A percentile compares a stretch with the other conserved stretches of the same genome.
Conservation (phyloP, 2,113 vertebrate species). For the Alosa alosa region DNA sequence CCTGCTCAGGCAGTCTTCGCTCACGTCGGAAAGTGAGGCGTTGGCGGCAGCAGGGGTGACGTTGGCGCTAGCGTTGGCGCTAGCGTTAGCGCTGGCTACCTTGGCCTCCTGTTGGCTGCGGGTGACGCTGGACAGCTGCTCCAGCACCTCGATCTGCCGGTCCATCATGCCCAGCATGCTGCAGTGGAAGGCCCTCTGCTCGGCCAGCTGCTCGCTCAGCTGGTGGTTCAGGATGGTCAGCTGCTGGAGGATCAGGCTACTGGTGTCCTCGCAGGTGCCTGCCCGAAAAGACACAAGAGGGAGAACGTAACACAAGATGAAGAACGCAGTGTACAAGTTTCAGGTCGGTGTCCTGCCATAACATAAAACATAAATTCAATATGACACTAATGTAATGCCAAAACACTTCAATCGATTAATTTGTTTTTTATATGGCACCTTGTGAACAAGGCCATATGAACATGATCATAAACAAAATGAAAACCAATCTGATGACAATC, state of each 20-base stretch:
- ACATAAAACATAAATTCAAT: too few species aligned
- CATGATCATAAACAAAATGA: too few species aligned
- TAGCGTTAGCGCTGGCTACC: background rate
- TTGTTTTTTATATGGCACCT: too few species aligned
- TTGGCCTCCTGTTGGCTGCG: slow-evolving; percentile 27
- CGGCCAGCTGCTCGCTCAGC: slow-evolving; percentile 51
- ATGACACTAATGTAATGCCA: too few species aligned
- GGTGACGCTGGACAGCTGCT: slow-evolving; percentile 51
- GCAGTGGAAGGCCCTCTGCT: slow-evolving; percentile 58
- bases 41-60: background rate
- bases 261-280: slow-evolving; percentile 49
- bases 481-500: too few species aligned
- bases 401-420: too few species aligned
- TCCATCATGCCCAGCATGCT: slow-evolving; percentile 58
- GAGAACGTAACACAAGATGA: background rate
- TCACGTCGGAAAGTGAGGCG: background rate
- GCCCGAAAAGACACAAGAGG: background rate
- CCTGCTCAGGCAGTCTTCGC: slow-evolving; percentile 25
- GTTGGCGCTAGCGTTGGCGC: background rate
- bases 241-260: slow-evolving; percentile 53
- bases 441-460: too few species aligned
- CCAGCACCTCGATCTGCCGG: slow-evolving; percentile 55
- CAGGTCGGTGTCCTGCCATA: background rate
- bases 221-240: slow-evolving; percentile 55
- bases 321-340: background rate